Evolutionary conservation across 2,888 invertebrate genomes (phyloP).

Genomic region (Seira musarum): DNA sequence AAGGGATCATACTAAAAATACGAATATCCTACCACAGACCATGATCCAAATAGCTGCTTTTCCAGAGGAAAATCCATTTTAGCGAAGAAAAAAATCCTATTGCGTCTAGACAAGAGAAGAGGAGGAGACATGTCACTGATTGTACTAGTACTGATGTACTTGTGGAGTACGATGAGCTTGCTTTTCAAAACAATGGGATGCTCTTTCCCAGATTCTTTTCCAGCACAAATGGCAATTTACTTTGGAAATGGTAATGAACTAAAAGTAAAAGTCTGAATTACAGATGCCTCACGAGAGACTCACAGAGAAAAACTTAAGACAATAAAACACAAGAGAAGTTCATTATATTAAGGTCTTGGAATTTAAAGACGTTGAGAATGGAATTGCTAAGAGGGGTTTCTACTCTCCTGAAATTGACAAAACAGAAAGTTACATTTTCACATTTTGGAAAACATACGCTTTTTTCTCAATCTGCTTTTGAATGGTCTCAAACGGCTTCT

Average conservation of each 20-base stretch:
- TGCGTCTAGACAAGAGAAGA: not conserved
- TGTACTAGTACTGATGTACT: not conserved
- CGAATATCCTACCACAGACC: not conserved
- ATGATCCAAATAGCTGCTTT: not conserved
- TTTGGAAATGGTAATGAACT: not conserved
- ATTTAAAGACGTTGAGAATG: slow-evolving; percentile 1
- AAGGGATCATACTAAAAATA: not conserved
- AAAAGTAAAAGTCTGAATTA: not conserved
- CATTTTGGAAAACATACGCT: too few species aligned
- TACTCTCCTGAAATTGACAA: too few species aligned
- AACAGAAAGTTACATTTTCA: too few species aligned
- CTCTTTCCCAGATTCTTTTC: not conserved
- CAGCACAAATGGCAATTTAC: not conserved
- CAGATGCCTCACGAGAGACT: not conserved
- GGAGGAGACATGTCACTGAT: too few species aligned
- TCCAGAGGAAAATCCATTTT: not conserved
- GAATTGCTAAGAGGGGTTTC: not conserved
- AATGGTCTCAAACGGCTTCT: slow-evolving; percentile 63
- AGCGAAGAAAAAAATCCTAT: not conserved
- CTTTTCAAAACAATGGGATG: not conserved
- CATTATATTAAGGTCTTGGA: not conserved
- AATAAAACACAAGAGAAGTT: not conserved
- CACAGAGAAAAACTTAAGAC: not conserved
- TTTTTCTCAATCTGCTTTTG: slow-evolving; percentile 61
- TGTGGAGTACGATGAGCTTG: not conserved